Evolutionary conservation across 2,113 vertebrate genomes (phyloP).

Genomic region (Pelodiscus sinensis): DNA sequence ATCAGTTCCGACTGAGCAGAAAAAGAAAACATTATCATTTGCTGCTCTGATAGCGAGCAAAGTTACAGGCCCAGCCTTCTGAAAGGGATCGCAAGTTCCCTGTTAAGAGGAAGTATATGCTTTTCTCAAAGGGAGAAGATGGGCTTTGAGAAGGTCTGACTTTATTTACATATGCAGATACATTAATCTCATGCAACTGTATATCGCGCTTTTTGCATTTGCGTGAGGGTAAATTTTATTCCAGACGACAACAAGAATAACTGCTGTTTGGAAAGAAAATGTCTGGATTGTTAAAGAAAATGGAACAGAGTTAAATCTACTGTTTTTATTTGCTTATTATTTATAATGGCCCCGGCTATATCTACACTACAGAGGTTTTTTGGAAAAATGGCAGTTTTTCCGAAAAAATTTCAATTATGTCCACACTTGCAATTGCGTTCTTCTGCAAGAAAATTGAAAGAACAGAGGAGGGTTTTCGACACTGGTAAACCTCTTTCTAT

Average conservation of each 20-base stretch:
- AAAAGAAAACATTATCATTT: constrained; percentile 1
- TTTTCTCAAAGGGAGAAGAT: not conserved
- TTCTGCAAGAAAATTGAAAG: too few relatives aligned
- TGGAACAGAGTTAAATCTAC: not conserved
- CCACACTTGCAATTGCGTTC: too few relatives aligned
- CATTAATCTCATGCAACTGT: not conserved
- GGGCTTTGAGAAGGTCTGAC: not conserved
- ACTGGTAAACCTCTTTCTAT: too few relatives aligned
- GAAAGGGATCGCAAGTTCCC: not conserved
- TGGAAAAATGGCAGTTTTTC: too few relatives aligned
- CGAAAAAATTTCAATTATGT: too few relatives aligned
- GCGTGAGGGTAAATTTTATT: not conserved
- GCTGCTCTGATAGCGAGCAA: not conserved
- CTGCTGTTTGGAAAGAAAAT: not conserved
- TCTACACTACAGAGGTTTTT: too few relatives aligned
- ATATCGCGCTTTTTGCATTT: not conserved
- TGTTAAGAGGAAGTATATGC: not conserved
- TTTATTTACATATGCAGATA: not conserved
- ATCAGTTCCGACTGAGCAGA: constrained; percentile 14
- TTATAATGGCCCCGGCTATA: not conserved
- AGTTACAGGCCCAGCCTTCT: not conserved
- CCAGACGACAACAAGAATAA: not conserved
- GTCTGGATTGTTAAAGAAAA: not conserved
- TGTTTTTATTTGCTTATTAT: not conserved
- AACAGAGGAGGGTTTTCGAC: too few relatives aligned